A percentile compares a stretch with the other conserved stretches of the same genome.
These are phyloP conservation scores for Auanema sp. DNA, from an alignment of 2,888 invertebrate genomes.

Conservation along the genomic window DNA sequence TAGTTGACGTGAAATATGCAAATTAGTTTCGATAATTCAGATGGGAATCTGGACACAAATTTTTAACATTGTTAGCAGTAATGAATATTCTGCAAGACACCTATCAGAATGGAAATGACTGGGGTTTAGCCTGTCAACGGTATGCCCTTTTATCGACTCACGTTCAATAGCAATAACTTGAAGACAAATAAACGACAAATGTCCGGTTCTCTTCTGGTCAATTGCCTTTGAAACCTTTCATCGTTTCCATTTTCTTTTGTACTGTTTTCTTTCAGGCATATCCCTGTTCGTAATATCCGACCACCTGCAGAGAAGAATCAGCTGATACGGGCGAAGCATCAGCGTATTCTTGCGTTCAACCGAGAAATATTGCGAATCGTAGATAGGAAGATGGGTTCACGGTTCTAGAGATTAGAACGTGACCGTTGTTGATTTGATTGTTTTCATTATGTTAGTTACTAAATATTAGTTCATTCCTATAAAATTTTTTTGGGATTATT, in stretches of 20 bases:
- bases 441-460: too few species aligned
- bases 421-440: too few species aligned
- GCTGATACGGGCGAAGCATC: conserved; percentile 19
- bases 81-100: conserved; percentile 51
- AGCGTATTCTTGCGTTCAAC: conserved; percentile 40
- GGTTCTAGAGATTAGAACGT: too few species aligned
- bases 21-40: conserved; percentile 1
- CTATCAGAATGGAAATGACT: conserved; percentile 44
- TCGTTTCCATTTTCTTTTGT: neutral
- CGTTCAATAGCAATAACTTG: neutral
- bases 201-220: conserved; percentile 6
- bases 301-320: conserved; percentile 44
- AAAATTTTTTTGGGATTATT: too few species aligned
- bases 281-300: conserved; percentile 49
- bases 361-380: conserved; percentile 28
- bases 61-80: conserved; percentile 55
- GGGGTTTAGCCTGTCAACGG: conserved; percentile 41
- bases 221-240: neutral
- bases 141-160: neutral
- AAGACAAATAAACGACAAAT: neutral
- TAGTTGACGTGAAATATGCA: neutral
- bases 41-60: conserved; percentile 42
- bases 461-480: too few species aligned
- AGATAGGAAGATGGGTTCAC: conserved; percentile 8
- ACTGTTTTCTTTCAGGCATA: conserved; percentile 29